These are phyloP conservation scores for Misgurnus anguillicaudatus DNA, from an alignment of 2,113 vertebrate species.

Conservation along the genomic window DNA sequence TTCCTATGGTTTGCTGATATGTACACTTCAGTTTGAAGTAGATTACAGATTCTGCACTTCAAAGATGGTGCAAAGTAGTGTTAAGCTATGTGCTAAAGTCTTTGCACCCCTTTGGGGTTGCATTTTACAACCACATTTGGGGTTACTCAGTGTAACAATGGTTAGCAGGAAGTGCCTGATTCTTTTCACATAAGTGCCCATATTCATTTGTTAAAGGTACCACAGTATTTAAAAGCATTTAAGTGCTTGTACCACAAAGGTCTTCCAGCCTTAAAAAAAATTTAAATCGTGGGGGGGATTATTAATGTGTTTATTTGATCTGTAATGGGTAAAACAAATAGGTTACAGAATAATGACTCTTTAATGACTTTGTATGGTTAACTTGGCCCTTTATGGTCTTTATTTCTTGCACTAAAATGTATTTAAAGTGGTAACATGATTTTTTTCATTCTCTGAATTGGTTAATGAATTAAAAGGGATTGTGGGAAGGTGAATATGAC, in stretches of 20 bases:
- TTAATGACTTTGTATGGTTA: neutral
- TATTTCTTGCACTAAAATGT: slow-evolving; percentile 29
- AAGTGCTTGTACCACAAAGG: slow-evolving; percentile 20
- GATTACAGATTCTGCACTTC: neutral
- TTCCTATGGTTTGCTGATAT: neutral
- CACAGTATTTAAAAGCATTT: too few relatives aligned
- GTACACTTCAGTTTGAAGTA: slow-evolving; percentile 1
- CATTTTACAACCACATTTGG: too few relatives aligned
- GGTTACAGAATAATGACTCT: neutral
- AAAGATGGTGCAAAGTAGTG: neutral
- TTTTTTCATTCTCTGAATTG: slow-evolving; percentile 39
- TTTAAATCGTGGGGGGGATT: too few relatives aligned
- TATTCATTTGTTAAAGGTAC: neutral
- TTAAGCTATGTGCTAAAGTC: neutral
- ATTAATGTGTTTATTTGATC: too few relatives aligned
- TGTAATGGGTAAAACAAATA: too few relatives aligned
- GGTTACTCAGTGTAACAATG: too few relatives aligned
- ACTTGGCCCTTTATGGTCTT: neutral
- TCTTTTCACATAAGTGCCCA: neutral
- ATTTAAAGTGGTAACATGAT: neutral
- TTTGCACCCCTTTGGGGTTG: neutral
- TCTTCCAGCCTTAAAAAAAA: slow-evolving; percentile 29
- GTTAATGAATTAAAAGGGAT: slow-evolving; percentile 61
- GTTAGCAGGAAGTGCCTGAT: slow-evolving; percentile 4
- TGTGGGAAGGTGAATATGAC: slow-evolving; percentile 36